These are phyloP conservation scores for Phyllostomus hastatus DNA, from an alignment of 2,113 vertebrate species.

Conservation along the genomic window DNA sequence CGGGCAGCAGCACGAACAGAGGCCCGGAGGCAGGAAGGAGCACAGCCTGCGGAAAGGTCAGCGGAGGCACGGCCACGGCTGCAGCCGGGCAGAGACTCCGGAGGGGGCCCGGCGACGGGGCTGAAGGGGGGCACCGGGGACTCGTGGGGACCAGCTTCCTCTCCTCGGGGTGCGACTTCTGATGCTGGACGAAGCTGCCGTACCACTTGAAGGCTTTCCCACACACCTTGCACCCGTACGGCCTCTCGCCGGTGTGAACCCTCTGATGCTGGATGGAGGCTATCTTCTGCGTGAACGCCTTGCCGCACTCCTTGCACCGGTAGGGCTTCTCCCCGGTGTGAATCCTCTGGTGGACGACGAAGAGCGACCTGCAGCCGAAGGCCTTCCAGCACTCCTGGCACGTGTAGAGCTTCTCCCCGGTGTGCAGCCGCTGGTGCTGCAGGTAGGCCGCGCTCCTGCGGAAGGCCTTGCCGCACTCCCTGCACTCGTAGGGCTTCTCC, in stretches of 20 bases:
- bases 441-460: neutral
- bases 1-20: constrained; percentile 40
- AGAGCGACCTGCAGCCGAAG: constrained; percentile 48
- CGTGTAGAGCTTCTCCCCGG: constrained; percentile 19
- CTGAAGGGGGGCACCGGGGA: neutral
- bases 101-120: accelerated
- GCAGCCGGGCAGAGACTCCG: neutral
- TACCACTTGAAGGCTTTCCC: constrained; percentile 57
- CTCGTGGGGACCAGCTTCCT: accelerated
- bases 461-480: constrained; percentile 51
- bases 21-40: constrained; percentile 31
- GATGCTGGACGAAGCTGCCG: constrained; percentile 42
- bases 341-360: neutral
- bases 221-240: constrained; percentile 33
- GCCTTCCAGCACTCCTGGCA: constrained; percentile 43
- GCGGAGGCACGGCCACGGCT: neutral
- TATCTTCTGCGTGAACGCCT: constrained; percentile 56
- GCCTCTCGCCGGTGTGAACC: constrained; percentile 49
- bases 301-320: constrained; percentile 56
- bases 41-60: neutral
- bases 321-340: constrained; percentile 41
- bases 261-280: constrained; percentile 51
- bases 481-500: constrained; percentile 32
- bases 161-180: neutral
- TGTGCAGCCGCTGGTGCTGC: constrained; percentile 47